Base-by-base conservation (phyloP, 2,797 vertebrate species). In the Apogon hyalosoma region DNA sequence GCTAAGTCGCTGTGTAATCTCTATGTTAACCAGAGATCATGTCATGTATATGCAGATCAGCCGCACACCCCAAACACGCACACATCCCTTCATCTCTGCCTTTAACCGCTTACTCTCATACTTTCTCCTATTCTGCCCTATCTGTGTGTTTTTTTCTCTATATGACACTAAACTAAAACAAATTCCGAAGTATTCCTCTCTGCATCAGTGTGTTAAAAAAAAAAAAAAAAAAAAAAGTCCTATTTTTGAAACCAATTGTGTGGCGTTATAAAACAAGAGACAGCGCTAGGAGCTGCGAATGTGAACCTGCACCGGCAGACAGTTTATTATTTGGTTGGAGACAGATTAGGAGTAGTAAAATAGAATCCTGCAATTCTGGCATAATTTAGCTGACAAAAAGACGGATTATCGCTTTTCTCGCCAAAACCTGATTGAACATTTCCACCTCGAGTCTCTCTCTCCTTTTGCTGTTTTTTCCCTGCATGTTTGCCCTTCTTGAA, bases 1-100 rank as follows among this genome's bases (percentile, higher is more conserved):
- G 83, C 78, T 84, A 83, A 87, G 52, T 83, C 71, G 6, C 70
- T 61, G 73, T 73, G 81, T 88, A 88, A 90, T 88, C 83, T 80
- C 66, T 15, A 53, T 82, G 85, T 86, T 88, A 87, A 86, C 76
- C 75, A 69, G 42, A 75, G 83, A 90, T 88, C 77, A 78, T 60
- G 79, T 63, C 69, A 42, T 59, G 64, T 72, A 51, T 62, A 75
- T 79, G 75, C 58, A 86, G 73, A 84, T 84, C 75, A 82, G 24
- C 57, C 0, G 2, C 21, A 24, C 21, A 24, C 21, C 48, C 59
- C 11, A 51, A 18, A 51, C 51, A 38, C 2, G 9, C 38, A 36
- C 24, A 57, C 31, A 48, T 42, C 31, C 13, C 13, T 11, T 63
- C 38, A 53, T 65, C 64, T 64, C 19, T 19, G 40, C 60, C 55